Conservation (phyloP, 2,113 vertebrate species). For the Salvelinus alpinus region DNA sequence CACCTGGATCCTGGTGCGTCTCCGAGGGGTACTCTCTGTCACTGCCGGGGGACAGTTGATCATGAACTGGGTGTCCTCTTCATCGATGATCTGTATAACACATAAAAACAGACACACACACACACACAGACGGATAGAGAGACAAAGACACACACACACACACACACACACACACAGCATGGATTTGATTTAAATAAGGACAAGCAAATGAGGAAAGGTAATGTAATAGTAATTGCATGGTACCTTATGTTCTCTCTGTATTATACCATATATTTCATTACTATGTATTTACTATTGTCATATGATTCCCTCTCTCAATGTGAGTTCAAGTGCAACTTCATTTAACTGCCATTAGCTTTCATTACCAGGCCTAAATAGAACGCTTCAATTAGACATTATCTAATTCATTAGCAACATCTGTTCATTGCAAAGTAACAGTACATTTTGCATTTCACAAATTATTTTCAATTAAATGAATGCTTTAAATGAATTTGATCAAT, state of each 20-base stretch:
- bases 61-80: too few relatives aligned
- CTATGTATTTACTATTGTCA: too few relatives aligned
- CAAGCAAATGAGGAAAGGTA: not conserved
- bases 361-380: slow-evolving; percentile 8
- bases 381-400: slow-evolving; percentile 6
- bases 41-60: slow-evolving; percentile 75
- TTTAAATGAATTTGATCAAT: not conserved
- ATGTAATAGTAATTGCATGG: not conserved
- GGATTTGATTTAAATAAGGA: not conserved
- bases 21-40: slow-evolving; percentile 92
- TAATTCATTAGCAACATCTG: slow-evolving; percentile 4
- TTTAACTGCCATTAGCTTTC: slow-evolving; percentile 25
- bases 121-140: not conserved
- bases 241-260: too few relatives aligned
- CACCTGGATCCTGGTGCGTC: slow-evolving; percentile 91
- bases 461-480: not conserved
- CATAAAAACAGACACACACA: slow-evolving; percentile 22
- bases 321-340: slow-evolving; percentile 24
- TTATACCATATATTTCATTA: too few relatives aligned
- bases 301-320: slow-evolving; percentile 5
- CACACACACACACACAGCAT: not conserved
- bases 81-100: slow-evolving; percentile 51
- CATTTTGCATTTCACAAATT: not conserved
- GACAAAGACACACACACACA: not conserved
- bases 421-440: not conserved